phyloP scores from a whole-genome alignment of 2,888 invertebrate species.

The Stenotaenia linearis region DNA sequence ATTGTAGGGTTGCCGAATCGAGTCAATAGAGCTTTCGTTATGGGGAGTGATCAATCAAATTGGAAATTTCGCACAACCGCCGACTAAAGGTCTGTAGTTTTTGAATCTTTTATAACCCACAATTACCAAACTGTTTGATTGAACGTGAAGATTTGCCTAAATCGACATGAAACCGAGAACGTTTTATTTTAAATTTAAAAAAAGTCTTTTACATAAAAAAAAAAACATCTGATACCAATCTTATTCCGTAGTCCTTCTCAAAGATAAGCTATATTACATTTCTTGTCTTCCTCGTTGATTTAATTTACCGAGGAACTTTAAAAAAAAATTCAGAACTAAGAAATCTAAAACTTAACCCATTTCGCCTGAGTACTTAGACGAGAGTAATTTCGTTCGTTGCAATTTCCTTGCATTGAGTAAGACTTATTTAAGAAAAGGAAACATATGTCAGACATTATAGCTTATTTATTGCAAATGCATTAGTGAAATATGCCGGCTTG shows the following conservation, averaged over 20 bases:
- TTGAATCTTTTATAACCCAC: not conserved
- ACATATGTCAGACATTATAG: not conserved
- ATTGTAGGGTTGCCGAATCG: not conserved
- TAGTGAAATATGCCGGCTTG: not conserved
- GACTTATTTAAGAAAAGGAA: not conserved
- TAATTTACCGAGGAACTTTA: too few species aligned
- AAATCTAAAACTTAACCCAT: not conserved
- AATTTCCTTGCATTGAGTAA: not conserved
- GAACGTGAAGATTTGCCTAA: too few species aligned
- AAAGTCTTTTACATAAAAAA: too few species aligned
- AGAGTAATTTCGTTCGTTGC: not conserved
- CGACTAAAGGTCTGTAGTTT: not conserved
- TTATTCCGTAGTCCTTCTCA: too few species aligned
- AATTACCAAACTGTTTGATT: not conserved
- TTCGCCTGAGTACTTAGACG: not conserved
- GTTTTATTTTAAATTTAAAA: too few species aligned
- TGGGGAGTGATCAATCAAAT: not conserved
- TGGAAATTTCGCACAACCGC: not conserved
- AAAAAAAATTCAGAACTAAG: too few species aligned
- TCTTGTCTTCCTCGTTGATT: too few species aligned
- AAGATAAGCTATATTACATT: too few species aligned
- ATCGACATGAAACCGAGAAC: too few species aligned
- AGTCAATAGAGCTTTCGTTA: not conserved
- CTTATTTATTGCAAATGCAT: slow-evolving; percentile 7
- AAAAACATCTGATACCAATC: too few species aligned